These are phyloP conservation scores for Lamellibrachia luymesi DNA, from an alignment of 1,140 invertebrate species.

Conservation along the genomic window DNA sequence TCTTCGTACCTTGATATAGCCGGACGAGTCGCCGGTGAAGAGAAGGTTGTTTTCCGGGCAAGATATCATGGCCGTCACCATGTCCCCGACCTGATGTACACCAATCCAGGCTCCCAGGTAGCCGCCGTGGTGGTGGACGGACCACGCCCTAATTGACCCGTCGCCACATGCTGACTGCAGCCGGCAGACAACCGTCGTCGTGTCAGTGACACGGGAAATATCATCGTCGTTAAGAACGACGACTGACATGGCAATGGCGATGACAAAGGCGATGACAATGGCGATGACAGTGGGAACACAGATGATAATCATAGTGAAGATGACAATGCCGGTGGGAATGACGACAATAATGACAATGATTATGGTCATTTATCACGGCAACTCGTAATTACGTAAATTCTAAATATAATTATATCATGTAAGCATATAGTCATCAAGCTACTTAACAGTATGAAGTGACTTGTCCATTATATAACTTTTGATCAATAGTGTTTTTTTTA, in stretches of 20 bases:
- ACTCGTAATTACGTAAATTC: no score
- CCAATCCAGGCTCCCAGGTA: slow-evolving; percentile 21
- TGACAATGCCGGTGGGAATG: no score
- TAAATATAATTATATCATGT: no score
- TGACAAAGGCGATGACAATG: background rate
- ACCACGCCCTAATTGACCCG: slow-evolving; percentile 17
- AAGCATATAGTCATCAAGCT: no score
- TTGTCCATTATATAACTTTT: no score
- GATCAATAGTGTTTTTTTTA: no score
- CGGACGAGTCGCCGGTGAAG: slow-evolving; percentile 22
- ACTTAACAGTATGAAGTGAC: no score
- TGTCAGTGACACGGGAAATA: background rate
- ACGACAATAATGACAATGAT: no score
- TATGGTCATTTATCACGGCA: no score
- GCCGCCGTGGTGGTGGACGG: slow-evolving; percentile 13
- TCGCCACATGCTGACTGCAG: slow-evolving; percentile 19
- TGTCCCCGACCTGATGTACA: slow-evolving; percentile 1
- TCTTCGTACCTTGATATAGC: slow-evolving; percentile 12
- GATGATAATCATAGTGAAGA: no score
- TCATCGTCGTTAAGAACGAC: background rate
- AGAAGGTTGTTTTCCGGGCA: slow-evolving; percentile 15
- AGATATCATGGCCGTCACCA: background rate
- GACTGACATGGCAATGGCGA: background rate
- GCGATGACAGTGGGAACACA: no score
- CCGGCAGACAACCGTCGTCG: background rate